These are phyloP conservation scores for Ptychoptera albimana DNA, from an alignment of 2,888 invertebrate species.

Conservation along the genomic window DNA sequence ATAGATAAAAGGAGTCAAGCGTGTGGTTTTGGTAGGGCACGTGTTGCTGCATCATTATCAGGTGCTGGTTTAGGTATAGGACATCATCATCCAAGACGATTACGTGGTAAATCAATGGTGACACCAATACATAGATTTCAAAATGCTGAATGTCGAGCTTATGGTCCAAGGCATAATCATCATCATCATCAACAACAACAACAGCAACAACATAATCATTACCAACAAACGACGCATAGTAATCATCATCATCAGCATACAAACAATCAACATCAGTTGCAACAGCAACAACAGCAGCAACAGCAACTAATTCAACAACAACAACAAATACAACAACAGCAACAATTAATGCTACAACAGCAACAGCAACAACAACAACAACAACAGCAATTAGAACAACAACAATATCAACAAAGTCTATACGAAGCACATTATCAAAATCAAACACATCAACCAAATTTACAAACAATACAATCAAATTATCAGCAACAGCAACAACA, in stretches of 20 bases:
- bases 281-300: slow-evolving; percentile 6
- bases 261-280: too few relatives aligned
- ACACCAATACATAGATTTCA: slow-evolving; percentile 56
- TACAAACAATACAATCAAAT: slow-evolving; percentile 7
- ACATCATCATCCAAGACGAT: slow-evolving; percentile 29
- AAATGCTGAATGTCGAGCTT: slow-evolving; percentile 31
- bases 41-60: slow-evolving; percentile 49
- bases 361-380: slow-evolving; percentile 7
- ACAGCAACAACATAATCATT: slow-evolving; percentile 11
- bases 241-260: neutral
- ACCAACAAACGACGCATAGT: slow-evolving; percentile 6
- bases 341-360: slow-evolving; percentile 10
- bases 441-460: slow-evolving; percentile 13
- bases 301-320: slow-evolving; percentile 10
- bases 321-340: slow-evolving; percentile 4
- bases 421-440: slow-evolving; percentile 14
- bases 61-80: slow-evolving; percentile 36
- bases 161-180: slow-evolving; percentile 9
- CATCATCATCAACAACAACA: slow-evolving; percentile 14
- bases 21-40: slow-evolving; percentile 58
- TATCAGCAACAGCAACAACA: slow-evolving; percentile 9
- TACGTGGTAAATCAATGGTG: slow-evolving; percentile 45
- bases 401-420: slow-evolving; percentile 11
- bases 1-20: slow-evolving; percentile 66
- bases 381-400: slow-evolving; percentile 9